Percentiles rank a stretch among this genome's conserved stretches.
Evolutionary conservation across 2,797 vertebrate species (phyloP).

Genomic region (Chelon labrosus): DNA sequence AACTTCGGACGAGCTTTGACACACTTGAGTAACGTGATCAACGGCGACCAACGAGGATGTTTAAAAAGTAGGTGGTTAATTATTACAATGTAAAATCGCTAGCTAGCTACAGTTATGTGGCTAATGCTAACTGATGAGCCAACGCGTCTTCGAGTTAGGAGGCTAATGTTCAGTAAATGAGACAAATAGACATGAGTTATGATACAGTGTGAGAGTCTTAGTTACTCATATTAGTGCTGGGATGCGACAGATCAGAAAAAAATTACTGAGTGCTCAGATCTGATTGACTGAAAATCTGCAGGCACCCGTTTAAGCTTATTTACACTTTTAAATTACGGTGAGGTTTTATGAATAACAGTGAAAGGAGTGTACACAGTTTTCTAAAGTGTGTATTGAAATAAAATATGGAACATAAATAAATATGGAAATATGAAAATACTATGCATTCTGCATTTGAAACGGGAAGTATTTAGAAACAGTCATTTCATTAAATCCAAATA

Average conservation of each 20-base stretch:
- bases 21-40: conserved; percentile 21
- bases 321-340: too few species aligned
- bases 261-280: not conserved
- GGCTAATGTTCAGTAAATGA: not conserved
- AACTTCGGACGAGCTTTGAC: conserved; percentile 3
- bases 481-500: too few species aligned
- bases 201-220: not conserved
- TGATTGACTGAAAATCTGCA: not conserved
- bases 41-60: conserved; percentile 79
- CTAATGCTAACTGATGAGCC: conserved; percentile 60
- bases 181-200: not conserved
- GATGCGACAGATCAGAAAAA: not conserved
- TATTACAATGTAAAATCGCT: conserved; percentile 31
- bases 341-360: too few species aligned
- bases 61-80: conserved; percentile 85
- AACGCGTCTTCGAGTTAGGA: not conserved
- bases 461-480: too few species aligned
- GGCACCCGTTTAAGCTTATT: not conserved
- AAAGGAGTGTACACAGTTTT: too few species aligned
- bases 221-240: not conserved
- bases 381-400: too few species aligned
- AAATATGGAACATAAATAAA: too few species aligned
- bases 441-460: too few species aligned
- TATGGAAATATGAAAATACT: too few species aligned
- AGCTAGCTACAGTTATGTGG: conserved; percentile 35